Percentiles rank a stretch among this genome's conserved stretches.
Evolutionary conservation across 2,797 vertebrate genomes (phyloP).

Genomic region (Carduelis carduelis): DNA sequence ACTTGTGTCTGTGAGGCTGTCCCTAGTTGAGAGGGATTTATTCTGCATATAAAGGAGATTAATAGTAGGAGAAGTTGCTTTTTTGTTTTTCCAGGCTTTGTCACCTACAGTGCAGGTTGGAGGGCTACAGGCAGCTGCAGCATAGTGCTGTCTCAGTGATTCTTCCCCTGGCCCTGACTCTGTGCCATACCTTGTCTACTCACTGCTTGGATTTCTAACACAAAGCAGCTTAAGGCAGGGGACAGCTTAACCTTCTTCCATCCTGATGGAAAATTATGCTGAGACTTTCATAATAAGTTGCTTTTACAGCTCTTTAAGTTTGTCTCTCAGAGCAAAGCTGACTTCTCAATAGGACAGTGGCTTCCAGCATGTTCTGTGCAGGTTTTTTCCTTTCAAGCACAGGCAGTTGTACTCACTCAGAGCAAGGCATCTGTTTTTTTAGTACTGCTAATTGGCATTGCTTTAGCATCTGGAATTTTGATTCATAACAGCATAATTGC

Average conservation of each 20-base stretch:
- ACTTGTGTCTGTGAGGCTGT: background rate
- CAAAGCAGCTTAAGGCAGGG: constrained; percentile 56
- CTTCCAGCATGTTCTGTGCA: constrained; percentile 42
- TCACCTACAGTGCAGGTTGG: background rate
- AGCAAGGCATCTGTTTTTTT: constrained; percentile 52
- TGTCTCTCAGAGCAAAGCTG: constrained; percentile 36
- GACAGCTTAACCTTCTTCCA: constrained; percentile 58
- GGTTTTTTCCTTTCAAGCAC: background rate
- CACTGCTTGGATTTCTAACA: background rate
- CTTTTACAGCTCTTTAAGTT: constrained; percentile 59
- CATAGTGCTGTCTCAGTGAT: background rate
- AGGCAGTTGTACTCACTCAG: constrained; percentile 31
- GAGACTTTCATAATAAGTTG: constrained; percentile 57
- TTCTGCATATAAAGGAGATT: background rate
- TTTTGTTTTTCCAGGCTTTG: background rate
- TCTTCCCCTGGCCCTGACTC: background rate
- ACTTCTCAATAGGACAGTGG: constrained; percentile 42
- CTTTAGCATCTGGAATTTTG: constrained; percentile 61
- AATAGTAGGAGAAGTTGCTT: background rate
- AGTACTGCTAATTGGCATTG: constrained; percentile 59
- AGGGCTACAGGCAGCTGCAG: background rate
- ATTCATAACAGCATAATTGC: constrained; percentile 48
- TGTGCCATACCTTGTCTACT: background rate
- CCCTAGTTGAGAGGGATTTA: background rate
- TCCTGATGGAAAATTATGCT: constrained; percentile 55